phyloP scores from a whole-genome alignment of 2,888 invertebrate species.

The Diaphora mendica region DNA sequence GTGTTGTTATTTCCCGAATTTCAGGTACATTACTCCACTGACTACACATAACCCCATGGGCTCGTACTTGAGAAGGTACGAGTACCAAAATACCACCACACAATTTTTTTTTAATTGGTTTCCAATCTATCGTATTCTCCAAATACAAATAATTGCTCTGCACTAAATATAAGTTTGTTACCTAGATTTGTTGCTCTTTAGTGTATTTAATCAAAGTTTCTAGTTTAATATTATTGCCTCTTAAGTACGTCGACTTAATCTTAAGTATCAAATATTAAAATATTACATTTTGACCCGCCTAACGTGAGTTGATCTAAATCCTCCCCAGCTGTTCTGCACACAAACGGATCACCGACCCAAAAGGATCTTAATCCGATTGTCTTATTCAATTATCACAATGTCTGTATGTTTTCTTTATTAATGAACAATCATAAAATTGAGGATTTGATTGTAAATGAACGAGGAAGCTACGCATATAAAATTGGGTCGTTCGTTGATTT shows the following conservation, averaged over 20 bases:
- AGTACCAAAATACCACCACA: too few species aligned
- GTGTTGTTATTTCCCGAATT: too few species aligned
- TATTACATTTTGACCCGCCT: background rate
- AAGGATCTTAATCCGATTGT: background rate
- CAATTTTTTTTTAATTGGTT: too few species aligned
- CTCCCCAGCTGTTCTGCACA: background rate
- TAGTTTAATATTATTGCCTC: background rate
- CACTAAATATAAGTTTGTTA: too few species aligned
- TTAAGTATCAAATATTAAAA: background rate
- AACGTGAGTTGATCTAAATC: background rate
- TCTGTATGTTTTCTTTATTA: background rate
- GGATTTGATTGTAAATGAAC: background rate
- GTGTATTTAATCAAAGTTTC: background rate
- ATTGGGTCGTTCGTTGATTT: background rate
- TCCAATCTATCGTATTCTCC: too few species aligned
- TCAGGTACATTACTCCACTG: too few species aligned
- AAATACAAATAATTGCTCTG: too few species aligned
- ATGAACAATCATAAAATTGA: background rate
- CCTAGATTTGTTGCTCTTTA: too few species aligned
- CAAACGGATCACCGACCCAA: background rate
- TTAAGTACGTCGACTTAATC: background rate
- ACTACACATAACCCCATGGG: too few species aligned
- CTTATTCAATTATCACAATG: background rate
- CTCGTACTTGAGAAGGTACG: too few species aligned
- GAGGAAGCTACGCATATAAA: background rate